phyloP scores from a whole-genome alignment of 2,888 invertebrate species.

The Chironomus tentans region DNA sequence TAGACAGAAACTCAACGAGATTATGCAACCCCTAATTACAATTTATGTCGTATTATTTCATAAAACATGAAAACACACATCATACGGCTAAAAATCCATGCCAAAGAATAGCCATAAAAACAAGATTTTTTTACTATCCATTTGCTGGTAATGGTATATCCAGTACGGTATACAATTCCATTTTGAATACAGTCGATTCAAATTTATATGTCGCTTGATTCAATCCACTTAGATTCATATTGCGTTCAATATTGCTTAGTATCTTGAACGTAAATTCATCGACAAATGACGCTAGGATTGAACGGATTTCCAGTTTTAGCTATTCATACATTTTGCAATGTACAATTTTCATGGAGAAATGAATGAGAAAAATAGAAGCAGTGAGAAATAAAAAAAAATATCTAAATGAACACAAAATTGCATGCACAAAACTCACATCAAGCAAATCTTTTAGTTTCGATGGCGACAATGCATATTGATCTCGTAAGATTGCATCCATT shows the following conservation, averaged over 20 bases:
- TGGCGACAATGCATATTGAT: slow-evolving; percentile 31
- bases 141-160: slow-evolving; percentile 29
- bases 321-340: slow-evolving; percentile 26
- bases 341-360: too few relatives aligned
- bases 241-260: slow-evolving; percentile 40
- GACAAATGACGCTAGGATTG: slow-evolving; percentile 36
- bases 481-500: slow-evolving; percentile 36
- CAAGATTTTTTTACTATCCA: too few relatives aligned
- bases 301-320: slow-evolving; percentile 38
- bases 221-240: slow-evolving; percentile 37
- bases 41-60: not conserved
- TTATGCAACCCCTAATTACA: too few relatives aligned
- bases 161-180: slow-evolving; percentile 39
- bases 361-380: not conserved
- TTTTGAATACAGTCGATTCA: slow-evolving; percentile 38
- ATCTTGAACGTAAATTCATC: slow-evolving; percentile 41
- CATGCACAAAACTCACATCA: slow-evolving; percentile 7
- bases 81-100: slow-evolving; percentile 37
- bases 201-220: slow-evolving; percentile 36
- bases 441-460: slow-evolving; percentile 35
- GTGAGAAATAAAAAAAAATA: too few relatives aligned
- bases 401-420: not conserved
- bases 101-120: not conserved
- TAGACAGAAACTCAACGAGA: not conserved
- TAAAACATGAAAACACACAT: not conserved